Percentiles rank a stretch among this genome's conserved stretches.
Evolutionary conservation across 2,888 invertebrate species (phyloP).

Genomic region (Baccha elongata): DNA sequence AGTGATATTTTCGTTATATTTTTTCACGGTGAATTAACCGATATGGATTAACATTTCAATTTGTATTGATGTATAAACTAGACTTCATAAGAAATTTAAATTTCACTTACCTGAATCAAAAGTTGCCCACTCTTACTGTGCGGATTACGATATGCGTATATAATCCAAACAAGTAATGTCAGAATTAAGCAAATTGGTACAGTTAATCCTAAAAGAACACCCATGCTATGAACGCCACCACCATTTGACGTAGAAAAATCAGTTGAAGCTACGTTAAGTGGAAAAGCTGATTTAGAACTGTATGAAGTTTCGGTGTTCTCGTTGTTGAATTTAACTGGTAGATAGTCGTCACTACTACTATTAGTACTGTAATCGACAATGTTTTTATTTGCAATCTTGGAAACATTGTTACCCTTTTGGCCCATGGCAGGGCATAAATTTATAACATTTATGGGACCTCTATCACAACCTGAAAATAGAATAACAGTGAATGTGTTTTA

Average conservation of each 20-base stretch:
- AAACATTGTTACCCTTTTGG: constrained; percentile 81
- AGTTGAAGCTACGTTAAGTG: constrained; percentile 51
- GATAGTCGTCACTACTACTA: constrained; percentile 29
- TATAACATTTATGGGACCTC: constrained; percentile 75
- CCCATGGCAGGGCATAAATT: constrained; percentile 79
- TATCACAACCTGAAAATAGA: constrained; percentile 79
- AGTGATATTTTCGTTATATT: constrained; percentile 1
- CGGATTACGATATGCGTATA: constrained; percentile 98
- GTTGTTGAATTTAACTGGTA: constrained; percentile 41
- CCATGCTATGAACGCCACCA: constrained; percentile 78
- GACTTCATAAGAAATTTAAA: not conserved
- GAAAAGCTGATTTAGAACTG: constrained; percentile 45
- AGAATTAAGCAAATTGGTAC: constrained; percentile 87
- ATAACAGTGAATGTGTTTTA: no score
- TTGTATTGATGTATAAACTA: no score
- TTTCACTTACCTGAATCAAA: constrained; percentile 92
- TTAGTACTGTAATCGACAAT: constrained; percentile 17
- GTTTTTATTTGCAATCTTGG: constrained; percentile 64
- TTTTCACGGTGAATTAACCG: no score
- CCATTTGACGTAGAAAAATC: constrained; percentile 41
- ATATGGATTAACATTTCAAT: no score
- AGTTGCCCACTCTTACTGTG: constrained; percentile 97
- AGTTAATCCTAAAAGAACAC: constrained; percentile 86
- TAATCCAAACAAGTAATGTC: constrained; percentile 89
- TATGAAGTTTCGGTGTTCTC: constrained; percentile 35